A percentile compares a stretch with the other conserved stretches of the same genome.
phyloP scores from a whole-genome alignment of 2,797 vertebrate genomes.

The Pygocentrus nattereri region DNA sequence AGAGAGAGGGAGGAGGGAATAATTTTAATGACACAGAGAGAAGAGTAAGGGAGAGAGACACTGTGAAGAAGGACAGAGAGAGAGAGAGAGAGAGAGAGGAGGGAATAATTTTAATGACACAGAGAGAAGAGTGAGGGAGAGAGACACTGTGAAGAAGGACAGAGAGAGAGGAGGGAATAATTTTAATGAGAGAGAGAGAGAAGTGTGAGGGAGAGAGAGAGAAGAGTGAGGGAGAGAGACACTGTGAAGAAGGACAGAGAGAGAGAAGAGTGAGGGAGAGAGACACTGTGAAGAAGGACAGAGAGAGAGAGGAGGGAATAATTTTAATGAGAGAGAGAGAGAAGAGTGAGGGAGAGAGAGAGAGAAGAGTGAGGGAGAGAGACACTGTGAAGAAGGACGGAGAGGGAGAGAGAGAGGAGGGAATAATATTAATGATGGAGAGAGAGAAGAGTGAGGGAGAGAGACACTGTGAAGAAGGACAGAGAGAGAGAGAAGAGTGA shows the following conservation, averaged over 20 bases:
- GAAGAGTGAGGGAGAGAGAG: not conserved
- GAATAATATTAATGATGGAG: not conserved
- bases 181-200: too few species aligned
- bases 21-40: not conserved
- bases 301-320: not conserved
- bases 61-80: not conserved
- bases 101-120: too few species aligned
- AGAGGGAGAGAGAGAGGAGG: not conserved
- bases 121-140: not conserved
- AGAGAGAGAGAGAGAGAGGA: not conserved
- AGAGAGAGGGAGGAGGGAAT: not conserved
- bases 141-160: not conserved
- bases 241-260: not conserved
- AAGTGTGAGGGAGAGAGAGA: conserved; percentile 27
- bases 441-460: not conserved
- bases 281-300: not conserved
- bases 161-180: not conserved
- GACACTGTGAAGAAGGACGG: too few species aligned
- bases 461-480: conserved; percentile 33
- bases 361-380: not conserved
- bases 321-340: not conserved
- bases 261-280: not conserved
- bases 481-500: conserved; percentile 24
- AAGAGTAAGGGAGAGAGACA: not conserved
- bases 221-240: not conserved